Evolutionary conservation across 1,140 invertebrate genomes (phyloP), one percentile per base, ranked within the genome.

Genomic region (Hyles euphorbiae): DNA sequence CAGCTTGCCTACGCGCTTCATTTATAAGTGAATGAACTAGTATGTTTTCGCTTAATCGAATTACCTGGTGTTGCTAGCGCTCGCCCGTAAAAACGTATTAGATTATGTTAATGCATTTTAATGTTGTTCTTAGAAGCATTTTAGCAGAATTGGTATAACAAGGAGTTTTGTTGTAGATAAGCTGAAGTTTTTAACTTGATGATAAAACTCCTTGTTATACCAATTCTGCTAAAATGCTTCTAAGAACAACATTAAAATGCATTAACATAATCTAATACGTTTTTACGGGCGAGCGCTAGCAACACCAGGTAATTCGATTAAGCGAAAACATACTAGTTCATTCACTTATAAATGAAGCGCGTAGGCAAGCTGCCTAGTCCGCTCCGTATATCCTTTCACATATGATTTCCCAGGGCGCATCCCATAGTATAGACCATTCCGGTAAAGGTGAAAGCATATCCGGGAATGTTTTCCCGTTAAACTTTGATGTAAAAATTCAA

Each of bases 321-420:
- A 40, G 36, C 36, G 36, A 40, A 40, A 40, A 40, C 36, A 40
- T 40, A 40, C 5, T 40, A 40, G 12, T 46, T 34, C 11, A 46
- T 55, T 45, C 53, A 46, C 22, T 40, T 53, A 34, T 34, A 8
- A 33, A 8, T 45, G 44, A 32, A 22, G 44, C 32, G 33, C 34
- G 44, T 43, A 5, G 22, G 22, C 22, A 6, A 32, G 12, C 7
- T 33, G 44, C 22, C 43, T 34, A 46, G 12, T 55, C 32, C 43
- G 57, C 49, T 60, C 68, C 52, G 52, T 63, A 73, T 70, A 76
- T 68, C 65, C 67, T 75, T 70, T 78, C 69, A 67, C 64, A 65
- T 72, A 65, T 78, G 76, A 81, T 81, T 81, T 81, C 78, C 78
- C 75, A 50, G 46, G 70, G 58, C 68, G 62, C 61, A 56, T 44